Conservation (phyloP, 2,113 vertebrate genomes). For the Nipponia nippon region DNA sequence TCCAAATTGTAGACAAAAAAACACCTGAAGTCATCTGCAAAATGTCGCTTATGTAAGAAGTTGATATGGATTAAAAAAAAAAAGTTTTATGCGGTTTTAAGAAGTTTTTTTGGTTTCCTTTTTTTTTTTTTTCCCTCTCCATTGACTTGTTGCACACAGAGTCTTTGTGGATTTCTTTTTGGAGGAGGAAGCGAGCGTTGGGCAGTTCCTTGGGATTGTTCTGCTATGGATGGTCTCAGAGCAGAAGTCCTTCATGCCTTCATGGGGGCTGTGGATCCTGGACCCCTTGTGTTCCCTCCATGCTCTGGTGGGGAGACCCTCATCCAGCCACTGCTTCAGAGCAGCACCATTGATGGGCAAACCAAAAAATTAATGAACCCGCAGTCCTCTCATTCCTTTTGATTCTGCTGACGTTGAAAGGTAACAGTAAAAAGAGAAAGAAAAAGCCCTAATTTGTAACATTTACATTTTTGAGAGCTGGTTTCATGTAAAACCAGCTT, state of each 20-base stretch:
- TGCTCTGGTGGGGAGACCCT: neutral
- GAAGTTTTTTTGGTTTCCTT: neutral
- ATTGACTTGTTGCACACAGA: neutral
- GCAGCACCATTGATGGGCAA: neutral
- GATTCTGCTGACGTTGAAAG: neutral
- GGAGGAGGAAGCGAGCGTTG: neutral
- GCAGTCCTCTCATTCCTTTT: neutral
- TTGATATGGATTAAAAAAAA: conserved; percentile 38
- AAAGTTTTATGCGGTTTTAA: conserved; percentile 28
- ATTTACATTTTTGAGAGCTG: neutral
- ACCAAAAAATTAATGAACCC: neutral
- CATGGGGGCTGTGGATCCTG: neutral
- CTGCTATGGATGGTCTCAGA: neutral
- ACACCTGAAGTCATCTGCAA: conserved; percentile 69
- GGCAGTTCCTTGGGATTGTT: neutral
- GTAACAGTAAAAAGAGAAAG: neutral
- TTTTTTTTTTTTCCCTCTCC: neutral
- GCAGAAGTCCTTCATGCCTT: neutral
- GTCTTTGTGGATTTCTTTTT: neutral
- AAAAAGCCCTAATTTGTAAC: neutral
- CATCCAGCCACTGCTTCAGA: neutral
- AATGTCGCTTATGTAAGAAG: conserved; percentile 64
- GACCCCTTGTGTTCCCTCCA: neutral
- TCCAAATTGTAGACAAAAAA: conserved; percentile 64
- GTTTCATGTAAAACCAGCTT: neutral